Percentiles rank a stretch among this genome's conserved stretches.
Evolutionary conservation across 2,888 invertebrate genomes (phyloP).

Genomic region (Cerastis rubricosa): DNA sequence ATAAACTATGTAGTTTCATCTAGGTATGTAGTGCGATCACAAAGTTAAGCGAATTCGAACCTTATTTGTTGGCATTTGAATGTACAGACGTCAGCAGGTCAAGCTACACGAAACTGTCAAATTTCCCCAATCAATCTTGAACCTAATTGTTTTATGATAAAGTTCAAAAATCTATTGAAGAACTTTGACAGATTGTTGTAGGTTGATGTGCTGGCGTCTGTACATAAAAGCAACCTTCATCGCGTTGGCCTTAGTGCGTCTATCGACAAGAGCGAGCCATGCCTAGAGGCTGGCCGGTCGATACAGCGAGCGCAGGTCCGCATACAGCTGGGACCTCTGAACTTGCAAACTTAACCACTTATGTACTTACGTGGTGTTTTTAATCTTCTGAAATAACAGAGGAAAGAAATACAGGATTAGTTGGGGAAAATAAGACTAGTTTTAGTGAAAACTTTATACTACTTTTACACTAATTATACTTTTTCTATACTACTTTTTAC

Average conservation of each 20-base stretch:
- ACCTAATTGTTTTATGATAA: too few relatives aligned
- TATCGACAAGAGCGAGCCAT: slow-evolving; percentile 70
- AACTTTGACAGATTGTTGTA: too few relatives aligned
- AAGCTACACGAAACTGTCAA: too few relatives aligned
- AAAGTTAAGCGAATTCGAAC: not conserved
- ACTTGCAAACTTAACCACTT: slow-evolving; percentile 55
- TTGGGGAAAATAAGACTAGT: not conserved
- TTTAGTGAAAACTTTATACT: not conserved
- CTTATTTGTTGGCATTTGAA: not conserved
- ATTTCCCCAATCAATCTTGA: too few relatives aligned
- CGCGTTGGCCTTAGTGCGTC: not conserved
- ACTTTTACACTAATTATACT: too few relatives aligned
- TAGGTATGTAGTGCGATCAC: not conserved
- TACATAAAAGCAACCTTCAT: not conserved
- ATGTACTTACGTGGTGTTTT: slow-evolving; percentile 21
- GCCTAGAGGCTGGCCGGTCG: slow-evolving; percentile 80
- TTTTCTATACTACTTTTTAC: too few relatives aligned
- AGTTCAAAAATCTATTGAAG: too few relatives aligned
- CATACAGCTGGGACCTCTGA: slow-evolving; percentile 80
- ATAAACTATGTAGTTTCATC: not conserved
- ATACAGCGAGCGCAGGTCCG: slow-evolving; percentile 85
- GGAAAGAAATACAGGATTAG: not conserved
- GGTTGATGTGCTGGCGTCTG: too few relatives aligned
- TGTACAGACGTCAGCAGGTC: too few relatives aligned
- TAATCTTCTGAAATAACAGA: slow-evolving; percentile 15